Percentiles rank a stretch among this genome's conserved stretches.
Evolutionary conservation across 1,140 invertebrate species (phyloP).

Genomic region (Littorina saxatilis): DNA sequence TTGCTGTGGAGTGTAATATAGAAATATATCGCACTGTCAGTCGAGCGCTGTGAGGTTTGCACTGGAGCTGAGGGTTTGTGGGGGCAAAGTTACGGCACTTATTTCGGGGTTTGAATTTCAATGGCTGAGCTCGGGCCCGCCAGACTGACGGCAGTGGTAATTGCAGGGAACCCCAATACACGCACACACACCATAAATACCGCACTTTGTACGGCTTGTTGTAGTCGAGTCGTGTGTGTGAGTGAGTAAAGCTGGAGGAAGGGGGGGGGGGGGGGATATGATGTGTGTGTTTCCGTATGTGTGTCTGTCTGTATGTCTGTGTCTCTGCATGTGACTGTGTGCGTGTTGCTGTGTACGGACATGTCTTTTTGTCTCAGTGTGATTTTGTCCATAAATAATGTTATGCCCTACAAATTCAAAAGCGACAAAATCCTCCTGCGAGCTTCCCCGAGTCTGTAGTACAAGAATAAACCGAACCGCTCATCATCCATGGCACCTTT

Average conservation of each 20-base stretch:
- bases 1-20: no score
- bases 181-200: constrained; percentile 7
- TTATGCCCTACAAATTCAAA: no score
- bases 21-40: no score
- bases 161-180: neutral
- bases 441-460: no score
- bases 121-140: neutral
- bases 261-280: neutral
- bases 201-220: neutral
- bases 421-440: no score
- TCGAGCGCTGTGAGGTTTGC: constrained; percentile 1
- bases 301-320: constrained; percentile 25
- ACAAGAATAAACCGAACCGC: no score
- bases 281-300: constrained; percentile 32
- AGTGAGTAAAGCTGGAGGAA: neutral
- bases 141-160: constrained; percentile 5
- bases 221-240: constrained; percentile 17
- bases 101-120: constrained; percentile 14
- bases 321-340: constrained; percentile 21
- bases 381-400: no score
- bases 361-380: constrained; percentile 11
- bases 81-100: neutral
- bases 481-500: no score
- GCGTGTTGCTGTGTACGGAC: neutral
- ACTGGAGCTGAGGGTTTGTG: neutral